phyloP scores from a whole-genome alignment of 92 coral and sea anemone species.

The Galaxea fascicularis region DNA sequence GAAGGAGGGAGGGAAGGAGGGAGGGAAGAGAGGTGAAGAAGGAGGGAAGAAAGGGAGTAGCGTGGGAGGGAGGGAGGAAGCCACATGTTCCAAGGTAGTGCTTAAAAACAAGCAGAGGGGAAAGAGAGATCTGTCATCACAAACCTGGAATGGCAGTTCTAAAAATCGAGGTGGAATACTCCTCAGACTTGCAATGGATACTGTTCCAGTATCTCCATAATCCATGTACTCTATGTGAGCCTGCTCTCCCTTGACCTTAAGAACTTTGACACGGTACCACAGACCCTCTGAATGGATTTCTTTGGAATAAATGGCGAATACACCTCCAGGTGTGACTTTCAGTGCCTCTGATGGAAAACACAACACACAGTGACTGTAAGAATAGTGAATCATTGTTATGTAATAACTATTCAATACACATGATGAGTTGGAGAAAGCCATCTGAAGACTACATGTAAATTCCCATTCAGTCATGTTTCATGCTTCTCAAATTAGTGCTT shows the following conservation, averaged over 20 bases:
- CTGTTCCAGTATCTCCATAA: conserved; percentile 81
- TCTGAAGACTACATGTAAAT: not conserved
- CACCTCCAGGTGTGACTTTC: conserved; percentile 65
- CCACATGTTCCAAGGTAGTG: too few species aligned
- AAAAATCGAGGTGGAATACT: conserved; percentile 81
- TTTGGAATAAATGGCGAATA: conserved; percentile 83
- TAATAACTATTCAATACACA: too few species aligned
- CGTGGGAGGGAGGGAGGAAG: not conserved
- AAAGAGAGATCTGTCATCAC: not conserved
- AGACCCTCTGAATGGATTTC: conserved; percentile 83
- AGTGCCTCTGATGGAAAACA: conserved; percentile 10
- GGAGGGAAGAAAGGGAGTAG: not conserved
- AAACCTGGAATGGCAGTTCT: conserved; percentile 94
- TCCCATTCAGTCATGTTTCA: too few species aligned
- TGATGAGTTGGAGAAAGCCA: not conserved
- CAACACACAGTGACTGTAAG: not conserved
- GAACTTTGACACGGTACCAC: conserved; percentile 92
- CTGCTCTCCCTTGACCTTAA: conserved; percentile 60
- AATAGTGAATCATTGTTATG: too few species aligned
- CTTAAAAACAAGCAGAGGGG: not conserved
- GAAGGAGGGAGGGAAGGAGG: not conserved
- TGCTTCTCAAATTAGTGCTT: too few species aligned
- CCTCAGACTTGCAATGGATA: conserved; percentile 66
- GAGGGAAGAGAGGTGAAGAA: not conserved
- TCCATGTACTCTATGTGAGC: conserved; percentile 88